These are phyloP conservation scores for Petrocephalus zakoni DNA, from an alignment of 2,113 vertebrate genomes.

Conservation along the genomic window DNA sequence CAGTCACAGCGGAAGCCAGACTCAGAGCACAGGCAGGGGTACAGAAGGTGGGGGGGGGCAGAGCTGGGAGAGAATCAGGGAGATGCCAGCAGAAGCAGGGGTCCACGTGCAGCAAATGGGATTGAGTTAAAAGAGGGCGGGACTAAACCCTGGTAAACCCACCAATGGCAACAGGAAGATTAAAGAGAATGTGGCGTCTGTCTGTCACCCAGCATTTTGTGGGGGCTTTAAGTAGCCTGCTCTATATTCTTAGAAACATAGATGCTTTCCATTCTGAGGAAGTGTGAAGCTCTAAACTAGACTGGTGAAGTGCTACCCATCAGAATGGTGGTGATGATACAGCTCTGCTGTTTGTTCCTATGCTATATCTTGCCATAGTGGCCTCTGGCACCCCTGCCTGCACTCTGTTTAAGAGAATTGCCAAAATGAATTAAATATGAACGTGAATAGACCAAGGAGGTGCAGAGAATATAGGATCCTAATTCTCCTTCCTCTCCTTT, in stretches of 20 bases:
- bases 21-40: background rate
- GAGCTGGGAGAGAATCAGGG: background rate
- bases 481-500: background rate
- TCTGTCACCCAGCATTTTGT: background rate
- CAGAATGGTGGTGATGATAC: background rate
- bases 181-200: background rate
- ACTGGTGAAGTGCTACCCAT: background rate
- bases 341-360: background rate
- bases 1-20: background rate
- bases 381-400: background rate
- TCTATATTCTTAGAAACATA: background rate
- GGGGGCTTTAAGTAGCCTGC: background rate
- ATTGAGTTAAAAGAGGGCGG: background rate
- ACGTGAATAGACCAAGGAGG: background rate
- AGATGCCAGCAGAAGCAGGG: background rate
- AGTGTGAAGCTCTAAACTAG: background rate
- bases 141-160: background rate
- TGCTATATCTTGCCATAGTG: background rate
- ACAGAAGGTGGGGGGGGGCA: background rate
- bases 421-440: background rate
- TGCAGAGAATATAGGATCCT: background rate
- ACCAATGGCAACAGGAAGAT: background rate
- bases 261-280: background rate
- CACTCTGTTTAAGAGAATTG: background rate
- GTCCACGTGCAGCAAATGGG: constrained; percentile 15